phyloP scores from a whole-genome alignment of 2,888 invertebrate species.

The Tuta absoluta region DNA sequence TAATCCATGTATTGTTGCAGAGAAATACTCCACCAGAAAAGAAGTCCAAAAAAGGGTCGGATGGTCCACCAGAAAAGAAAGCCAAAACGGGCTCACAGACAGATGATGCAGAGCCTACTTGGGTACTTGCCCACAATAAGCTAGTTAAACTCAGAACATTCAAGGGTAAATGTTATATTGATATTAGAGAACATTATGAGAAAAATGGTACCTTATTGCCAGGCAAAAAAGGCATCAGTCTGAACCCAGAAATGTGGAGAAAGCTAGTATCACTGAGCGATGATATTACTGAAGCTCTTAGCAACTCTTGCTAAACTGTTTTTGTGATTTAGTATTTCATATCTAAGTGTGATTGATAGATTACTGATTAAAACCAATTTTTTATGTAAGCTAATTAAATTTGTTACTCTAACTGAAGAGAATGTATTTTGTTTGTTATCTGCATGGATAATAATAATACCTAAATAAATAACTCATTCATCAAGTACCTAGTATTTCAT shows the following conservation, averaged over 20 bases:
- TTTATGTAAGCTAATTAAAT: too few relatives aligned
- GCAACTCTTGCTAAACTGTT: slow-evolving; percentile 51
- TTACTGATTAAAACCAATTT: too few relatives aligned
- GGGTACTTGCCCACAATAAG: slow-evolving; percentile 89
- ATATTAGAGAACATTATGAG: slow-evolving; percentile 93
- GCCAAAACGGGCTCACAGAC: slow-evolving; percentile 66
- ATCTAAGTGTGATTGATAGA: too few relatives aligned
- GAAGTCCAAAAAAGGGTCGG: slow-evolving; percentile 68
- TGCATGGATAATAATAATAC: slow-evolving; percentile 20
- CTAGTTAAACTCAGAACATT: slow-evolving; percentile 91
- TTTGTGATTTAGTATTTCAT: too few relatives aligned
- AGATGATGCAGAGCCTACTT: slow-evolving; percentile 82
- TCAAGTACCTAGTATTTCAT: too few relatives aligned
- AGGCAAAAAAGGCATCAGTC: slow-evolving; percentile 94
- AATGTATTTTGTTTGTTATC: not conserved
- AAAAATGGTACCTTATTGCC: slow-evolving; percentile 90
- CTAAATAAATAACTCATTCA: slow-evolving; percentile 28
- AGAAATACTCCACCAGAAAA: slow-evolving; percentile 79
- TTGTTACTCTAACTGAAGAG: too few relatives aligned
- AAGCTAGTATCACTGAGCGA: slow-evolving; percentile 84
- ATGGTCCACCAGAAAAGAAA: slow-evolving; percentile 74
- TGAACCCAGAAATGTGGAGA: slow-evolving; percentile 89
- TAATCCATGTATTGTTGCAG: slow-evolving; percentile 56
- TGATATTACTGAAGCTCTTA: slow-evolving; percentile 85
- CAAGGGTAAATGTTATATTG: slow-evolving; percentile 90